Evolutionary conservation across 2,888 invertebrate genomes (phyloP).

Genomic region (Drosophila subsilvestris): DNA sequence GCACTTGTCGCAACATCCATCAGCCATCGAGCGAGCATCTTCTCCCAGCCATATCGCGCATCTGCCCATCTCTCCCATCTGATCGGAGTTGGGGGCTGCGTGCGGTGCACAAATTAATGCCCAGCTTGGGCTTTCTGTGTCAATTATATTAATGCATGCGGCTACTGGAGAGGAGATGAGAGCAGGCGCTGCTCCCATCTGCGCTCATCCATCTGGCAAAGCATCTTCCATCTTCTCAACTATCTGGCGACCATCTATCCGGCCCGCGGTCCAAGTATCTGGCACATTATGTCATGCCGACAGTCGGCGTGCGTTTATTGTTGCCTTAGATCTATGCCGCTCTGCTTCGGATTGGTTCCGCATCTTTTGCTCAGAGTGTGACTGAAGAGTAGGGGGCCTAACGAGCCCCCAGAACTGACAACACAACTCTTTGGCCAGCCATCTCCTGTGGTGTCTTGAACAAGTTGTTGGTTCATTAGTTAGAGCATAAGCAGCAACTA

Average conservation of each 20-base stretch:
- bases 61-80: slow-evolving; percentile 2
- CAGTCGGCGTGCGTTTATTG: slow-evolving; percentile 63
- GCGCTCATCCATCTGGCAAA: slow-evolving; percentile 16
- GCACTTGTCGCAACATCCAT: slow-evolving; percentile 49
- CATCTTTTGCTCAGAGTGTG: slow-evolving; percentile 40
- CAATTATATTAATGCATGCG: slow-evolving; percentile 78
- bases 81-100: slow-evolving; percentile 49
- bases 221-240: slow-evolving; percentile 29
- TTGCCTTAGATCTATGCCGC: slow-evolving; percentile 63
- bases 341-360: slow-evolving; percentile 24
- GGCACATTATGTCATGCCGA: slow-evolving; percentile 54
- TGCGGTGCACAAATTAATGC: slow-evolving; percentile 66
- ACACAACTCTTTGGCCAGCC: slow-evolving; percentile 19
- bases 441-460: slow-evolving; percentile 51
- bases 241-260: slow-evolving; percentile 11
- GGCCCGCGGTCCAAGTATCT: slow-evolving; percentile 38
- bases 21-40: slow-evolving; percentile 47
- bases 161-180: slow-evolving; percentile 52
- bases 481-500: slow-evolving; percentile 9
- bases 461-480: slow-evolving; percentile 45
- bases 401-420: slow-evolving; percentile 12
- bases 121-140: slow-evolving; percentile 70
- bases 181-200: slow-evolving; percentile 43
- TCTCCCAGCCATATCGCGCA: neutral
- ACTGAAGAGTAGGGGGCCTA: slow-evolving; percentile 19